Evolutionary conservation across 2,888 invertebrate species (phyloP), one percentile per base, ranked within the genome.

Genomic region (Agrilus mali): DNA sequence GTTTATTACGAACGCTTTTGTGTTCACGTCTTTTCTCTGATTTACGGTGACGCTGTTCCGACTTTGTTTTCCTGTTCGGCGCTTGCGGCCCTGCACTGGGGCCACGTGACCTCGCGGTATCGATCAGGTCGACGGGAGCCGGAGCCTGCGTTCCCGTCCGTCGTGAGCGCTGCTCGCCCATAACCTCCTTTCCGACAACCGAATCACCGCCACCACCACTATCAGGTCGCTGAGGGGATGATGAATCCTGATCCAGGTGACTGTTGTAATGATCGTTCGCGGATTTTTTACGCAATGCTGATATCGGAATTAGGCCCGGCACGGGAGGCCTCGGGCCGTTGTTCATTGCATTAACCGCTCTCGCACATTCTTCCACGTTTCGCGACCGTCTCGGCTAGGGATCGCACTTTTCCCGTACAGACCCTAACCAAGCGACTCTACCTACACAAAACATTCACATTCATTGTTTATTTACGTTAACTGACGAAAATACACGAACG

Each of bases 51-150:
- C 67, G 65, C 27, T 27, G 27, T 56, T 63, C 64, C 50, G 64
- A 60, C 55, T 61, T 59, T 51, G 61, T 59, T 61, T 63, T 64
- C 64, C 64, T 63, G 64, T 64, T 56, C 57, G 61, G 59, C 58
- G 60, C 54, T 55, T 58, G 63, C 56, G 61, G 60, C 64, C 57
- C 64, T 61, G 60, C 60, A 60, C 59, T 59, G 53, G 50, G 47
- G 47, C 59, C 63, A 63, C 63, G 65, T 65, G 65, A 67, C 65
- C 67, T 67, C 65, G 58, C 50, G 59, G 60, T 64, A 63, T 64
- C 62, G 63, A 65, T 63, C 59, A 59, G 58, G 54, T 63, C 59
- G 60, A 55, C 57, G 58, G 58, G 52, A 55, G 63, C 59, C 57
- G 58, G 52, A 55, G 63, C 59, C 57, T 62, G 58, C 47, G 55